These are phyloP conservation scores for Pollenia amentaria DNA, from an alignment of 2,888 invertebrate genomes.

Conservation along the genomic window DNA sequence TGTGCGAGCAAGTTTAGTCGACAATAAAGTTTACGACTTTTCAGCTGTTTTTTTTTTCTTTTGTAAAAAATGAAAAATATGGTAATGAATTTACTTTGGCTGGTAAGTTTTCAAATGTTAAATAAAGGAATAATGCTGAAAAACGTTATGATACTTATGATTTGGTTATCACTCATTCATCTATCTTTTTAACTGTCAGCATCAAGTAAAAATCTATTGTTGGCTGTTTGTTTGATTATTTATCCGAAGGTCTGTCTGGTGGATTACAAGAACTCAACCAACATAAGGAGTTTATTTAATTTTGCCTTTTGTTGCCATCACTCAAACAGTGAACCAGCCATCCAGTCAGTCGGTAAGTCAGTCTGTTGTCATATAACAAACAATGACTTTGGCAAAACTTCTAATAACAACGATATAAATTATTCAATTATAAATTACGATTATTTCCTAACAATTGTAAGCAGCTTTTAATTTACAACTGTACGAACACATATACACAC, in stretches of 20 bases:
- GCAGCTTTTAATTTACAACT: slow-evolving; percentile 63
- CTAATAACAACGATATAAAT: slow-evolving; percentile 73
- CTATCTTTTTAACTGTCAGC: neutral
- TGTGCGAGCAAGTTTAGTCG: slow-evolving; percentile 52
- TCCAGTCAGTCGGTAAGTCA: neutral
- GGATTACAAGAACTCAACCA: neutral
- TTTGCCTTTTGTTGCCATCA: slow-evolving; percentile 33
- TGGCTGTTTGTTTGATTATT: neutral
- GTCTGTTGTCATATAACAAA: slow-evolving; percentile 28
- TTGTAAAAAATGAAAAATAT: slow-evolving; percentile 64
- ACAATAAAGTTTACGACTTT: slow-evolving; percentile 71
- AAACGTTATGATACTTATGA: slow-evolving; percentile 48
- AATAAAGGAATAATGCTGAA: slow-evolving; percentile 62
- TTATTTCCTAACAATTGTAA: slow-evolving; percentile 61
- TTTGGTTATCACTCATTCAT: slow-evolving; percentile 30
- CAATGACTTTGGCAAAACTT: slow-evolving; percentile 53
- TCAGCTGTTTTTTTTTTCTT: slow-evolving; percentile 37
- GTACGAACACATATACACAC: neutral
- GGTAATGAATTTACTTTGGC: slow-evolving; percentile 69
- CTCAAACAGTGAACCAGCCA: slow-evolving; percentile 10
- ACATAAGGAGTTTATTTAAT: slow-evolving; percentile 28
- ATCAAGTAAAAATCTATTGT: neutral
- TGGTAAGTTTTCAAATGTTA: slow-evolving; percentile 69
- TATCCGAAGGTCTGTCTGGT: neutral
- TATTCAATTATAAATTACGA: slow-evolving; percentile 75